Percentiles rank a stretch among this genome's conserved stretches.
These are phyloP conservation scores for Peromyscus melanophrys DNA, from an alignment of 2,797 vertebrate genomes.

Conservation along the genomic window DNA sequence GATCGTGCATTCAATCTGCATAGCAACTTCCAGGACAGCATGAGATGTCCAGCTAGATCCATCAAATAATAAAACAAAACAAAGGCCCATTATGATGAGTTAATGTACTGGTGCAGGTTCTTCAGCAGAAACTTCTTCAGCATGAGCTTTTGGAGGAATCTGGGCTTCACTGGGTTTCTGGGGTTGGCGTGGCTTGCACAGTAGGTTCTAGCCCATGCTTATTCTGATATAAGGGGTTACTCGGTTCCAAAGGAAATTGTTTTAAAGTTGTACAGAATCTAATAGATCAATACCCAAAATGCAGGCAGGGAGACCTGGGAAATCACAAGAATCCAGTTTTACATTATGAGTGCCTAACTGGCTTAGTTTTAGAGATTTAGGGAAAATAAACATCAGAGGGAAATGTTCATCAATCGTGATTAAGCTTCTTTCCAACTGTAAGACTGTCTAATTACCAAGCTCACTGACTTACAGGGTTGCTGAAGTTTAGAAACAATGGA, in stretches of 20 bases:
- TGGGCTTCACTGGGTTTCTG: not conserved
- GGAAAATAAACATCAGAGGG: slow-evolving; percentile 3
- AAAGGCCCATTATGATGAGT: not conserved
- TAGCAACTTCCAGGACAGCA: not conserved
- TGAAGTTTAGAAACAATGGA: slow-evolving; percentile 50
- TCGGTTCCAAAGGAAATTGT: slow-evolving; percentile 39
- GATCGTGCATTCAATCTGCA: not conserved
- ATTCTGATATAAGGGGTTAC: slow-evolving; percentile 3
- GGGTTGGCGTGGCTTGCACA: not conserved
- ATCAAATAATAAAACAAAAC: not conserved
- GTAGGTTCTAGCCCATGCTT: not conserved
- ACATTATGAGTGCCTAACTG: slow-evolving; percentile 19
- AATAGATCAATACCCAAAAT: slow-evolving; percentile 30
- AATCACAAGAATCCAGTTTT: slow-evolving; percentile 61
- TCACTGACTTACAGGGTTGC: not conserved
- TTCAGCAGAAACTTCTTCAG: slow-evolving; percentile 16
- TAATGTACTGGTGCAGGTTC: not conserved
- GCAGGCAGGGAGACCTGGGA: slow-evolving; percentile 26
- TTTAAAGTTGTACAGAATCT: slow-evolving; percentile 50
- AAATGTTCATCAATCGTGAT: not conserved
- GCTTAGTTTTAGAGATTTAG: slow-evolving; percentile 34
- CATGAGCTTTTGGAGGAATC: not conserved
- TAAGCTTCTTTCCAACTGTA: slow-evolving; percentile 32
- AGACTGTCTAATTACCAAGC: slow-evolving; percentile 31
- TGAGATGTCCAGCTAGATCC: too few relatives aligned